Base-by-base conservation (phyloP, 2,888 invertebrate species). In the Timandra comae region DNA sequence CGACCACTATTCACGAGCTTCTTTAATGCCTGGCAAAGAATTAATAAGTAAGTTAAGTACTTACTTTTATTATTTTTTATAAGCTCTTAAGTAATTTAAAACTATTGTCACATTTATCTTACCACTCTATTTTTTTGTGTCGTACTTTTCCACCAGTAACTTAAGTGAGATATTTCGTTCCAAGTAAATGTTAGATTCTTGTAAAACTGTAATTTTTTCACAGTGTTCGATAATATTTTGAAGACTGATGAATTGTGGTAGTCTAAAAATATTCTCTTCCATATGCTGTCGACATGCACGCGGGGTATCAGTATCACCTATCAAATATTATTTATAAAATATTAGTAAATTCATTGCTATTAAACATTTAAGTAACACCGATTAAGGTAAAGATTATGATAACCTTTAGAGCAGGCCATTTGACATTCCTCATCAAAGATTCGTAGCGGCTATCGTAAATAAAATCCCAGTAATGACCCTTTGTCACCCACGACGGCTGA, bases 1-100 rank as follows among this genome's bases (percentile, higher is more conserved):
- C 95, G 88, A 2, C 95, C 96, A 12, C 91, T 90, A 42, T 91
- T 89, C 10, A 96, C 86, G 37, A 97, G 80, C 42, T 90, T 89
- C 54, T 90, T 91, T 1, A 96, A 87, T 1, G 91, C 89, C 75
- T 89, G 57, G n/a, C 38, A 46, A n/a, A n/a, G n/a, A n/a, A n/a
- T n/a, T n/a, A n/a, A n/a, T n/a, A n/a, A n/a, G n/a, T n/a, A 20
- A 7, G 20, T n/a, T 20, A 20, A 2, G 20, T 20, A 20, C 1
- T 5, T 20, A 20, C 6, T 20, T 20, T n/a, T n/a, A n/a, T n/a
- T n/a, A n/a, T n/a, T n/a, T n/a, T n/a, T n/a, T n/a, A n/a, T n/a
- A n/a, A n/a, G n/a, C n/a, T n/a, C n/a, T n/a, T n/a, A n/a, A n/a
- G n/a, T n/a, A n/a, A n/a, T n/a, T n/a, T n/a, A n/a, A n/a, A n/a